Conservation (phyloP, 2,888 invertebrate genomes). For the Leptopilina syphax region DNA sequence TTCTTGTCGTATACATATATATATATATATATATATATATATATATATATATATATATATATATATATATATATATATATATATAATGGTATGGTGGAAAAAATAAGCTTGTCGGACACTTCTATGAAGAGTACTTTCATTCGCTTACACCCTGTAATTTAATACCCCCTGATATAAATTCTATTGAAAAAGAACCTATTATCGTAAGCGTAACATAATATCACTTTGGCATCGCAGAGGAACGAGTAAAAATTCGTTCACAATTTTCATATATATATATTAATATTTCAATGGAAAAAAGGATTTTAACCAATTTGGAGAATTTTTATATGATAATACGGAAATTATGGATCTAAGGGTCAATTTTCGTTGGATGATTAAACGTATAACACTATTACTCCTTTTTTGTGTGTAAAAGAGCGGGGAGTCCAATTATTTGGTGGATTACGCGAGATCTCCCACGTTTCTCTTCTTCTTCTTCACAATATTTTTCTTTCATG, state of each 20-base stretch:
- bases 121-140: conserved; percentile 6
- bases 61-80: neutral
- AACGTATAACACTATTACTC: neutral
- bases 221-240: too few species aligned
- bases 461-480: conserved; percentile 28
- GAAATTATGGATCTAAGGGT: neutral
- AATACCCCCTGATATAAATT: neutral
- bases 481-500: conserved; percentile 45
- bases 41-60: neutral
- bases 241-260: too few species aligned
- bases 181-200: neutral
- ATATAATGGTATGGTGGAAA: too few species aligned
- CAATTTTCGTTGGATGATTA: conserved; percentile 3
- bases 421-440: conserved; percentile 41
- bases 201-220: neutral
- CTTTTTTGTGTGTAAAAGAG: conserved; percentile 1
- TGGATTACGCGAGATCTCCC: conserved; percentile 44
- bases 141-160: conserved; percentile 26
- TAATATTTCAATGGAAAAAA: too few species aligned
- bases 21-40: neutral
- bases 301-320: too few species aligned
- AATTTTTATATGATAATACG: too few species aligned
- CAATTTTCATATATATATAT: too few species aligned
- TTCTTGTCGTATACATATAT: neutral
- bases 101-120: conserved; percentile 33